Evolutionary conservation across 2,113 vertebrate genomes (phyloP), one percentile per base, ranked within the genome.

Genomic region (Hepsetus odoe): DNA sequence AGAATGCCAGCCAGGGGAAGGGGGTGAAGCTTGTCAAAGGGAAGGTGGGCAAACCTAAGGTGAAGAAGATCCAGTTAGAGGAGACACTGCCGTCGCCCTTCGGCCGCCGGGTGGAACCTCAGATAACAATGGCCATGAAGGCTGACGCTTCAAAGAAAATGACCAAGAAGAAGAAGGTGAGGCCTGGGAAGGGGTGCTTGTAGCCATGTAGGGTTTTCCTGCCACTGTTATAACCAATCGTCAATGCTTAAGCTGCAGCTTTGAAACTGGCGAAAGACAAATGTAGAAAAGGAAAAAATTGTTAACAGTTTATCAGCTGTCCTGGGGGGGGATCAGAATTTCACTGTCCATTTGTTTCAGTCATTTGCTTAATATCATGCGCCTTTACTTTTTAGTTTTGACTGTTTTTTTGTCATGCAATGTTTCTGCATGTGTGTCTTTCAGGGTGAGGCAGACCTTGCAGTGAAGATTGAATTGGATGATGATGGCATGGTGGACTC

Each of bases 1-100:
- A 99, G 82, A 96, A 95, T 62, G 72, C 91, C 88, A 88, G 88
- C 49, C 81, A 90, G 55, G 97, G 96, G 5, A 94, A 92, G 86
- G 86, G 88, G 80, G 89, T 95, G 77, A 98, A 96, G 87, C 89
- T 97, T 83, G 92, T 99, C 82, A 99, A 98, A 89, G 96, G 97
- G n/a, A 99, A 99, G 92, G 94, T 98, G 79, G 97, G 98, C 61
- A 99, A 99, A 88, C 96, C 96, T 61, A 99, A 99, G 87, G 92
- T 91, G 55, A 98, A 97, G 92, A 98, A 96, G 87, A 83, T 98
- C 85, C 95, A 96, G 35, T 80, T 99, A 85, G 96, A 98, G 86
- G 98, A 99, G 90, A 99, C 97, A 0, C 79, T 97, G 92, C 97
- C 98, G 0, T 98, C 98, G 1, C 95, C 95, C 0, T 97, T 92